phyloP scores from a whole-genome alignment of 2,888 invertebrate species.

The Congeria kusceri region DNA sequence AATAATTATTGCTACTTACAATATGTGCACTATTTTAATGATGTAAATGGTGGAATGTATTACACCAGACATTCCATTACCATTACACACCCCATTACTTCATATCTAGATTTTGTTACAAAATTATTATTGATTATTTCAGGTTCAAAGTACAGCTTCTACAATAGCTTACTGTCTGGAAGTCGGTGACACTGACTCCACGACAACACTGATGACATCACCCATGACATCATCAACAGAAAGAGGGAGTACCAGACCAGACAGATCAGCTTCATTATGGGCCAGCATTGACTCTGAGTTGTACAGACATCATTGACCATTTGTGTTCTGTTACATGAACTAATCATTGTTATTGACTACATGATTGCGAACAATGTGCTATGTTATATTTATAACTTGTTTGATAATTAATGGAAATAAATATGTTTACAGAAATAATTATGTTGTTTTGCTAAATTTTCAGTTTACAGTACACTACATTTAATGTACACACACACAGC shows the following conservation, averaged over 20 bases:
- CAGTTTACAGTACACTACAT: too few relatives aligned
- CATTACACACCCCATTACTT: background rate
- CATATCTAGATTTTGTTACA: background rate
- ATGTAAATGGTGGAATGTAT: too few relatives aligned
- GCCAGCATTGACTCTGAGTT: slow-evolving; percentile 12
- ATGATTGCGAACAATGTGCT: too few relatives aligned
- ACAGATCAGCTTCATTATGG: slow-evolving; percentile 15
- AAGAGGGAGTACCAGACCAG: slow-evolving; percentile 6
- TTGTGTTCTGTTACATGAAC: too few relatives aligned
- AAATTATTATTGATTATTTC: background rate
- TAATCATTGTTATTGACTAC: too few relatives aligned
- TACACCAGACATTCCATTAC: background rate
- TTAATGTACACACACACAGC: too few relatives aligned
- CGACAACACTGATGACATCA: background rate
- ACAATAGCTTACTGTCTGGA: slow-evolving; percentile 14
- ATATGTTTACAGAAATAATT: too few relatives aligned
- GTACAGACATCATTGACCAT: background rate
- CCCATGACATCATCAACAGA: background rate
- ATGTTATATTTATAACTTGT: too few relatives aligned
- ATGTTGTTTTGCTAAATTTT: too few relatives aligned
- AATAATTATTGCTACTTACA: too few relatives aligned
- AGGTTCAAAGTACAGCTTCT: slow-evolving; percentile 15
- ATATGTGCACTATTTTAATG: too few relatives aligned
- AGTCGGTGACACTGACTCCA: slow-evolving; percentile 2
- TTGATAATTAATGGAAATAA: too few relatives aligned